Base-by-base conservation (phyloP, 1,140 invertebrate genomes). In the Cydia strobilella region DNA sequence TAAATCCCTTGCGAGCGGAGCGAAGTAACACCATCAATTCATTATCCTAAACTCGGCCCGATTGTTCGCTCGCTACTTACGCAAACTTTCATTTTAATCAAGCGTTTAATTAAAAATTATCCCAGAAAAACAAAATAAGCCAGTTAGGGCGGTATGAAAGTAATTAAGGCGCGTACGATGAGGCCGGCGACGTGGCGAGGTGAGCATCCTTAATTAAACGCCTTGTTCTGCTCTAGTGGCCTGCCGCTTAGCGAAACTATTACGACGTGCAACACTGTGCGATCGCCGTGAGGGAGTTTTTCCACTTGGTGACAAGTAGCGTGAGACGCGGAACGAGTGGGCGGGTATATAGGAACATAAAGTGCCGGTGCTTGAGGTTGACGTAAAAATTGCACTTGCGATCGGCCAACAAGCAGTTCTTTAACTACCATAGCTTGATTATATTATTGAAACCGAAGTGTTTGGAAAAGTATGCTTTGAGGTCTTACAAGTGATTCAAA, bases 81-180 rank as follows among this genome's bases (percentile, higher is more conserved):
- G 88, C 90, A 92, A 93, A 93, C 91, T 93, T 92, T 93, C 91
- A 93, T 93, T 93, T 93, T 93, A 93, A 93, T 93, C 91, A 93
- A 92, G 89, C 91, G 89, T 93, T 93, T 93, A 93, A 93, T 93
- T 93, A 93, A 93, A 93, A 93, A 93, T 93, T 93, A 92, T 92
- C 90, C 88, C 89, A 90, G 91, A 93, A 93, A 92, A 92, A 93
- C 91, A 93, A 93, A 93, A 91, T 93, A 91, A 91, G 89, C 85
- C 88, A 83, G 90, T 91, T 90, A 91, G 88, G 90, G 89, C 88
- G 89, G 86, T 87, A 86, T 89, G 89, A 87, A 78, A 91, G 86
- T 93, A 91, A 91, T 91, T 91, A 93, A 89, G 90, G 89, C 86
- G 88, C 87, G 88, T 90, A 88, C 88, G 89, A 90, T 90, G 89